Percentiles rank a stretch among this genome's conserved stretches.
phyloP scores from a whole-genome alignment of 2,888 invertebrate species.

The Xanthorhoe designata region DNA sequence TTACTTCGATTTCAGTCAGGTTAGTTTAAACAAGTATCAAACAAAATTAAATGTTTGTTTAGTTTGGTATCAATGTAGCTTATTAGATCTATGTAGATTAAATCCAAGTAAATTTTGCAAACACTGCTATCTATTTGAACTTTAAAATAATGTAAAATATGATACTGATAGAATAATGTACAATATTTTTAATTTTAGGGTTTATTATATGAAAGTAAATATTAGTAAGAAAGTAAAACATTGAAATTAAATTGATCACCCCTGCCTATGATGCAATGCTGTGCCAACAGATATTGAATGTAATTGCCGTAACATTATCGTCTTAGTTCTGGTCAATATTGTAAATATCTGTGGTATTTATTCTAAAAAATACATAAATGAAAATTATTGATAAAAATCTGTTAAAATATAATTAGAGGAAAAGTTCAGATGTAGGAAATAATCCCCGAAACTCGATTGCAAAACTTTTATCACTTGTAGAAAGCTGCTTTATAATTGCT shows the following conservation, averaged over 20 bases:
- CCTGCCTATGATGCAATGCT: slow-evolving; percentile 59
- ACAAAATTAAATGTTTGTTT: no score
- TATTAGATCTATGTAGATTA: no score
- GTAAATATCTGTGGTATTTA: neutral
- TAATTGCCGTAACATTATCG: slow-evolving; percentile 56
- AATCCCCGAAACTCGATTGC: no score
- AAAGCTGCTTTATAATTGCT: no score
- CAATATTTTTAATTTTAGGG: neutral
- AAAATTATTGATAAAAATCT: no score
- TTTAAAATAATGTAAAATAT: neutral
- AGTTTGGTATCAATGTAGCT: no score
- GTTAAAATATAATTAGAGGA: no score
- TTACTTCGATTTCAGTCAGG: slow-evolving; percentile 40
- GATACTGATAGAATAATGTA: no score
- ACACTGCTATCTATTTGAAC: no score
- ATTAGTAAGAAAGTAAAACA: neutral
- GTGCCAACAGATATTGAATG: slow-evolving; percentile 55
- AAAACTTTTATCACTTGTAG: no score
- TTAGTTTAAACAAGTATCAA: neutral
- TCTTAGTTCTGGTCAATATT: slow-evolving; percentile 12
- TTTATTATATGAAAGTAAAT: neutral
- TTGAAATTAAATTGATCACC: slow-evolving; percentile 40
- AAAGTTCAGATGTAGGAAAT: no score
- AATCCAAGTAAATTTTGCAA: no score
- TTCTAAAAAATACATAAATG: neutral